Evolutionary conservation across 1,140 invertebrate genomes (phyloP), one percentile per base, ranked within the genome.

Genomic region (Pseudomyrmex flavicornis): DNA sequence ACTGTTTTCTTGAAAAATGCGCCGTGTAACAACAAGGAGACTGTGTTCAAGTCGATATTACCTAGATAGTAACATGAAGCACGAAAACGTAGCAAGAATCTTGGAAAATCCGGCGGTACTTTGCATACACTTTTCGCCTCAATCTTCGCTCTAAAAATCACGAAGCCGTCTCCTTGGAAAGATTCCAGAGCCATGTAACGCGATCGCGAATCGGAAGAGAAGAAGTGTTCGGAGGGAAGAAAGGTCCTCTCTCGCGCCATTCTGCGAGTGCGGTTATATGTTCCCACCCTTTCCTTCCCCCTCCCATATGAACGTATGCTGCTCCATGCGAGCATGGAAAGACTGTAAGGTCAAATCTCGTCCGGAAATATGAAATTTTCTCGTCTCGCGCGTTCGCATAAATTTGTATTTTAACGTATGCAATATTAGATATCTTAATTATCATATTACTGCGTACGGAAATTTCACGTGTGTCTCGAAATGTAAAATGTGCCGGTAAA

Each of bases 151-250:
- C 82, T 75, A 86, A 89, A 90, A 90, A 90, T 90, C 88, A 87
- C 76, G 80, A 65, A 84, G 77, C 75, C 65, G 59, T 65, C 61
- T 86, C 66, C 65, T 86, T 89, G 89, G 89, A 89, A 86, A 85
- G 77, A 83, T 88, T 90, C 89, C 89, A 90, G 82, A 88, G 84
- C 65, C 75, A 66, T 85, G 88, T 89, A 89, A 89, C 88, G 86
- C 84, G 87, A 89, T 89, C 87, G 80, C 80, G 87, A 84, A 86
- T 89, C 69, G 77, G 61, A 22, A 61, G 83, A 56, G 84, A 80
- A 79, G 77, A 88, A 86, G 75, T 73, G 82, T 86, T 83, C 46
- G 5, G 61, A 65, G 50, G 69, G 48, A 83, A 83, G 74, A 80
- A 80, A 76, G 70, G 79, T 70, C 76, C 83, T 70, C 52, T 20